phyloP scores from a whole-genome alignment of 1,140 invertebrate species.

The Drosophila varians region DNA sequence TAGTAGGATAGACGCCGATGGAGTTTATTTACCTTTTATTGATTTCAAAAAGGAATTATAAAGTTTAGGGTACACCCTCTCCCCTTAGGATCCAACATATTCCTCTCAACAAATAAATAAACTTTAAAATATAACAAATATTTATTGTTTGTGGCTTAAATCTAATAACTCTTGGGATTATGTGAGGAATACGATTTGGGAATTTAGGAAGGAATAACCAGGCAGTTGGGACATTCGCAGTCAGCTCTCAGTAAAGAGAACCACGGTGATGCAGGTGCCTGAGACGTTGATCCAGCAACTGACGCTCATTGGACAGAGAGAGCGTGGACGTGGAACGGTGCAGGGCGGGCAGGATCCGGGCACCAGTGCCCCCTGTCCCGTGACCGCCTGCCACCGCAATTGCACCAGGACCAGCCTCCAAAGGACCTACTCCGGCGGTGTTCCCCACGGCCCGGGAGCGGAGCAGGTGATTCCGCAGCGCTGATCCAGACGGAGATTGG shows the following conservation, averaged over 20 bases:
- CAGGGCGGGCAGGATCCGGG: conserved; percentile 38
- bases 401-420: conserved; percentile 20
- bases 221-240: conserved; percentile 25
- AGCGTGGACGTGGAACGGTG: conserved; percentile 72
- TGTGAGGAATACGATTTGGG: conserved; percentile 19
- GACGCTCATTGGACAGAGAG: conserved; percentile 66
- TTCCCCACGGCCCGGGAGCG: conserved; percentile 69
- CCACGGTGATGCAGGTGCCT: conserved; percentile 76
- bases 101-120: not conserved
- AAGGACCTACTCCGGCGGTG: conserved; percentile 47
- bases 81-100: not conserved
- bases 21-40: conserved; percentile 2
- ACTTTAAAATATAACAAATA: conserved; percentile 8
- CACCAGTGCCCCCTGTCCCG: not conserved
- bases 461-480: conserved; percentile 73
- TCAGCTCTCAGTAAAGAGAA: conserved; percentile 60
- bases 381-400: conserved; percentile 8
- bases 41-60: conserved; percentile 12
- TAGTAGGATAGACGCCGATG: not conserved
- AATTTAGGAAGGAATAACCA: conserved; percentile 14
- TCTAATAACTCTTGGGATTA: conserved; percentile 29
- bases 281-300: conserved; percentile 73
- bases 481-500: conserved; percentile 52
- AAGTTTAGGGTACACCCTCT: not conserved
- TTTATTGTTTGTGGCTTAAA: conserved; percentile 35